Conservation (phyloP, 1,140 invertebrate species). For the Papilio polytes region DNA sequence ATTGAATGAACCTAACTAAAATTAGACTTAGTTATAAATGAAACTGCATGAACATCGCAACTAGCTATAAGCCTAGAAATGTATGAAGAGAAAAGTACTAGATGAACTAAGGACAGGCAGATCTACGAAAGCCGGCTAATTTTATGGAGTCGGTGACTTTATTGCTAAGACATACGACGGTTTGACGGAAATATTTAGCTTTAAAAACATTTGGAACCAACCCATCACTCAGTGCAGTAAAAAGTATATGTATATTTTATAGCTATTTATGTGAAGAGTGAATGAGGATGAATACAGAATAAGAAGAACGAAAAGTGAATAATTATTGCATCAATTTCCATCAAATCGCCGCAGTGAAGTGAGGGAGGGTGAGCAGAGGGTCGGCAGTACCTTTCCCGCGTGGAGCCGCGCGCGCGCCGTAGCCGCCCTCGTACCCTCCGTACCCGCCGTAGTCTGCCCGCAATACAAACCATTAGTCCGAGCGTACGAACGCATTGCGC, state of each 20-base stretch:
- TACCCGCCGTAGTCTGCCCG: constrained; percentile 91
- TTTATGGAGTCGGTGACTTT: constrained; percentile 2
- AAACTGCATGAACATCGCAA: constrained; percentile 6
- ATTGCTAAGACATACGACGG: constrained; percentile 27
- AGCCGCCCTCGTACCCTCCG: constrained; percentile 92
- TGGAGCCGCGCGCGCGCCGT: constrained; percentile 90
- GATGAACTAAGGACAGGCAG: constrained; percentile 30
- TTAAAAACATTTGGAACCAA: not conserved
- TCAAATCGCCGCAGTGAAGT: constrained; percentile 33
- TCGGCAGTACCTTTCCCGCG: constrained; percentile 90
- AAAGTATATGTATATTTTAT: too few species aligned
- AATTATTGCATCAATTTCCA: not conserved
- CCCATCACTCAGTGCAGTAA: too few species aligned
- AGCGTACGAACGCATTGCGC: not conserved
- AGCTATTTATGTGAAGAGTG: not conserved
- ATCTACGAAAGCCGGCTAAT: constrained; percentile 39
- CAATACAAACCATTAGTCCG: constrained; percentile 68
- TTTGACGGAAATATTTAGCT: constrained; percentile 27
- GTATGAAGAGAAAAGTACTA: constrained; percentile 22
- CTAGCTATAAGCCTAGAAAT: constrained; percentile 9
- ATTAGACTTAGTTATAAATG: constrained; percentile 26
- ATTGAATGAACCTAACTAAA: not conserved
- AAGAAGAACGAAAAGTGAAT: not conserved
- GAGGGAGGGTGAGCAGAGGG: constrained; percentile 40
- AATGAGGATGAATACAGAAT: not conserved